These are phyloP conservation scores for Drosophila chauvacae DNA, from an alignment of 1,140 invertebrate species.

Conservation along the genomic window DNA sequence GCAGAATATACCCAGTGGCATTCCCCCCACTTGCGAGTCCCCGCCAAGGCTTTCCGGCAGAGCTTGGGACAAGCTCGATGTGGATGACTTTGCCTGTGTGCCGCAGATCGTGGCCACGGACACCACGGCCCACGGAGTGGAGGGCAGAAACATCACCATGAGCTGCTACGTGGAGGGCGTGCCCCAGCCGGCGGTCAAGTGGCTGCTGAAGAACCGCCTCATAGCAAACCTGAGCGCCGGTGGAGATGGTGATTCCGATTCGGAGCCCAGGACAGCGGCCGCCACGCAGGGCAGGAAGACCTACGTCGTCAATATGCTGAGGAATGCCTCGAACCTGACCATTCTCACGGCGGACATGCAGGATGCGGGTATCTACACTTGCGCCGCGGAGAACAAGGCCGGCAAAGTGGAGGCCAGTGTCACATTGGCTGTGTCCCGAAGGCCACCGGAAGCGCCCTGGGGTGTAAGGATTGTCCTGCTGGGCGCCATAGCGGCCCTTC, in stretches of 20 bases:
- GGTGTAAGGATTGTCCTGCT: slow-evolving; percentile 86
- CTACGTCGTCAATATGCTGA: slow-evolving; percentile 85
- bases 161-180: slow-evolving; percentile 89
- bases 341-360: slow-evolving; percentile 89
- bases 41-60: slow-evolving; percentile 87
- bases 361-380: slow-evolving; percentile 90
- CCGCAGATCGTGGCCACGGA: slow-evolving; percentile 87
- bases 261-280: slow-evolving; percentile 67
- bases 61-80: slow-evolving; percentile 90
- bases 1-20: slow-evolving; percentile 90
- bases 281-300: slow-evolving; percentile 85
- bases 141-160: slow-evolving; percentile 90
- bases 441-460: slow-evolving; percentile 84
- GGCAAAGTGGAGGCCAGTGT: slow-evolving; percentile 90
- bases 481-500: slow-evolving; percentile 86
- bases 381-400: slow-evolving; percentile 91
- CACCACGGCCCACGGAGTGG: slow-evolving; percentile 86
- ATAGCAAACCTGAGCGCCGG: slow-evolving; percentile 79
- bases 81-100: slow-evolving; percentile 92
- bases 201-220: slow-evolving; percentile 84
- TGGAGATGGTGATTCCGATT: slow-evolving; percentile 46
- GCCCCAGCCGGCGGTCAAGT: slow-evolving; percentile 88
- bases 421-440: slow-evolving; percentile 88
- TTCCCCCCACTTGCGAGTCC: slow-evolving; percentile 88
- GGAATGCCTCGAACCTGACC: slow-evolving; percentile 88